Evolutionary conservation across 2,888 invertebrate genomes (phyloP).

Genomic region (Netelia fuscicornis): DNA sequence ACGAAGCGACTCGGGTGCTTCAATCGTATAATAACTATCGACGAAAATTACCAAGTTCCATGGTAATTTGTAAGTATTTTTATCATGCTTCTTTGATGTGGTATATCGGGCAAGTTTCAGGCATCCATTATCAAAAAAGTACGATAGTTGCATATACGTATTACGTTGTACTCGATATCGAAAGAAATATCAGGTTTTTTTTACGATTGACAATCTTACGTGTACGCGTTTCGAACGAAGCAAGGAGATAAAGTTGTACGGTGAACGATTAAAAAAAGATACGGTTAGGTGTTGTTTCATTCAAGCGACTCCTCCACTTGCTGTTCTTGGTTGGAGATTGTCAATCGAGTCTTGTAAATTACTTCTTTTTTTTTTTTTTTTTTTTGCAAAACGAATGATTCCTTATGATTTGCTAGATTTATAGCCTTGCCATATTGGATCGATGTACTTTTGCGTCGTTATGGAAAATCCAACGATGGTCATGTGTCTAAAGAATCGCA

Average conservation of each 20-base stretch:
- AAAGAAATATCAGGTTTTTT: slow-evolving; percentile 26
- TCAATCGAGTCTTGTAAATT: slow-evolving; percentile 50
- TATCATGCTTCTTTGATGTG: slow-evolving; percentile 63
- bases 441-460: slow-evolving; percentile 37
- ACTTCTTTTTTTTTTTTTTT: neutral
- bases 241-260: neutral
- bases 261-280: neutral
- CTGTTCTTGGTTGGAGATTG: slow-evolving; percentile 16
- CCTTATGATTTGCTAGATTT: slow-evolving; percentile 51
- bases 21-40: slow-evolving; percentile 56
- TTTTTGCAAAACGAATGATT: slow-evolving; percentile 27
- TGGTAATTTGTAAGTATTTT: slow-evolving; percentile 53
- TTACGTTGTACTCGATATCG: slow-evolving; percentile 36
- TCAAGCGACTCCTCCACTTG: neutral
- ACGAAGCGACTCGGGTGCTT: slow-evolving; percentile 61
- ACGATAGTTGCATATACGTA: slow-evolving; percentile 32
- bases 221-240: slow-evolving; percentile 34
- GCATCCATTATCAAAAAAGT: slow-evolving; percentile 44
- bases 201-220: slow-evolving; percentile 10
- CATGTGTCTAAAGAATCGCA: slow-evolving; percentile 20
- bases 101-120: slow-evolving; percentile 22
- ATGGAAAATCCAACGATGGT: slow-evolving; percentile 52
- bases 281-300: slow-evolving; percentile 21
- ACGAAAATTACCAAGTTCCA: slow-evolving; percentile 52
- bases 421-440: slow-evolving; percentile 58